Percentiles rank a stretch among this genome's conserved stretches.
phyloP scores from a whole-genome alignment of 2,113 vertebrate genomes.

The Stictonetta naevosa region DNA sequence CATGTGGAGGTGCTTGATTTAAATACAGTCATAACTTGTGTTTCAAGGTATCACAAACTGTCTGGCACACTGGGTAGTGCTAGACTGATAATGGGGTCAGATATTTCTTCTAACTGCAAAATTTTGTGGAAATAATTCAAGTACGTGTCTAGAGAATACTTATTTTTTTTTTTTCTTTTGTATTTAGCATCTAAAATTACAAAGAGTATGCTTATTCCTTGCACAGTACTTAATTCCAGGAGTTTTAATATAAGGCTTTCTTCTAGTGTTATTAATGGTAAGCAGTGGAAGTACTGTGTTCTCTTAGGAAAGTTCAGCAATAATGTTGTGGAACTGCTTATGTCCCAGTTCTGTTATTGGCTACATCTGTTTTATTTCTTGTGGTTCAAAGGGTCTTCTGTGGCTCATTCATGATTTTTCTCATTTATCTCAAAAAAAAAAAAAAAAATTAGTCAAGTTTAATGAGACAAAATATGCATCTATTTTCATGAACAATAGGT shows the following conservation, averaged over 20 bases:
- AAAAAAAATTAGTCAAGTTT: not conserved
- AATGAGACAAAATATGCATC: conserved; percentile 13
- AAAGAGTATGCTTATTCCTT: not conserved
- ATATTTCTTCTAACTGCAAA: not conserved
- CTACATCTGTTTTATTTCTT: not conserved
- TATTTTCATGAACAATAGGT: conserved; percentile 22
- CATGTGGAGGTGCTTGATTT: not conserved
- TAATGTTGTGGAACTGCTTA: not conserved
- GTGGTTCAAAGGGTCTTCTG: not conserved
- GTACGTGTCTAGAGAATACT: too few species aligned
- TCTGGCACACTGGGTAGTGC: not conserved
- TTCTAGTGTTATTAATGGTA: not conserved
- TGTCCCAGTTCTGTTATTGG: not conserved
- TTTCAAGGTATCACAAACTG: not conserved
- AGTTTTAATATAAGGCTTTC: not conserved
- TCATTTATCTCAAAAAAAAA: not conserved
- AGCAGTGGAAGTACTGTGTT: not conserved
- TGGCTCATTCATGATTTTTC: not conserved
- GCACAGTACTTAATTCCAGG: not conserved
- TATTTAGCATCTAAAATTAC: not conserved
- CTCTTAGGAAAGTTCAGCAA: not conserved
- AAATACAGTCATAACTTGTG: not conserved
- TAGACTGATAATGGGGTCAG: not conserved
- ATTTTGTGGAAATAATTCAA: not conserved
- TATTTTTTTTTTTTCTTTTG: too few species aligned